Conservation (phyloP, 2,797 vertebrate species). For the Phrynocephalus guinanensis region DNA sequence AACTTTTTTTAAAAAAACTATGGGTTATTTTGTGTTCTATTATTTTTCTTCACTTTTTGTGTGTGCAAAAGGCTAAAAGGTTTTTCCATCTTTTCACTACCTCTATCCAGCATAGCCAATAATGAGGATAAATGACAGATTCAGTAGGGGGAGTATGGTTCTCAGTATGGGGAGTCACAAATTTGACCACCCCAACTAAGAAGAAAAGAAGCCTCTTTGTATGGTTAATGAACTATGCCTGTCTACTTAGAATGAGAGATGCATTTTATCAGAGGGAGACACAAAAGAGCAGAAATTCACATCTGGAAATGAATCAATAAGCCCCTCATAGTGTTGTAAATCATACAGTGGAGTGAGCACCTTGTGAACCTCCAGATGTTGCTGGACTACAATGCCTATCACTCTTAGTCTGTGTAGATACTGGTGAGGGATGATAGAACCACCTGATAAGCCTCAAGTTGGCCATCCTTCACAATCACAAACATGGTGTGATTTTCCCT, state of each 20-base stretch:
- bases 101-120: neutral
- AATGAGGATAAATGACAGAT: neutral
- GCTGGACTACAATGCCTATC: neutral
- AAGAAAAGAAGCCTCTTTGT: neutral
- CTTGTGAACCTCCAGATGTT: neutral
- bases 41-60: neutral
- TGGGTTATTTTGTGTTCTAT: neutral
- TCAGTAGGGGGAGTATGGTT: neutral
- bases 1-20: too few species aligned
- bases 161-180: neutral
- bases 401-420: neutral
- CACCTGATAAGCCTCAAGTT: neutral
- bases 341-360: neutral
- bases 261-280: too few species aligned
- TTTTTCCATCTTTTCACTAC: neutral
- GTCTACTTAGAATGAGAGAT: neutral
- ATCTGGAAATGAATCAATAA: neutral
- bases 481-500: neutral
- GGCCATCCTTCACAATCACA: neutral
- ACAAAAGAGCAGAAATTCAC: neutral
- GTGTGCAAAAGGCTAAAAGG: neutral
- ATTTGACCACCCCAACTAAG: neutral
- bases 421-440: neutral
- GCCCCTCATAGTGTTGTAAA: neutral
- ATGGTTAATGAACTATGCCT: neutral